phyloP scores from a whole-genome alignment of 2,113 vertebrate species.

The Hippotragus niger region DNA sequence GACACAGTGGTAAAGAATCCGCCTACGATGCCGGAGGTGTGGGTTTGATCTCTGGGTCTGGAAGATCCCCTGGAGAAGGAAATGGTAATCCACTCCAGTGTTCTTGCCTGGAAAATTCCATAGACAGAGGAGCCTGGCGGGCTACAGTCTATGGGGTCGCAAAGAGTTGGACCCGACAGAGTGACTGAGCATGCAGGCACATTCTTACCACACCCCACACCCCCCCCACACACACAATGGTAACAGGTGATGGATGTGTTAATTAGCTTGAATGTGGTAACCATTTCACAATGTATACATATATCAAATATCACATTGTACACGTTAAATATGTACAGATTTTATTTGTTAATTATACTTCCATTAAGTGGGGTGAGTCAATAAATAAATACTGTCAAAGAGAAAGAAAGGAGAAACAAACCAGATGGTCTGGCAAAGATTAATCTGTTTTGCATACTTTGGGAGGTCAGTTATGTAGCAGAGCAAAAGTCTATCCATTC shows the following conservation, averaged over 20 bases:
- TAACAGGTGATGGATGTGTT: background rate
- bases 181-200: background rate
- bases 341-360: background rate
- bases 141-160: background rate
- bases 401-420: background rate
- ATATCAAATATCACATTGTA: background rate
- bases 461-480: background rate
- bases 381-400: background rate
- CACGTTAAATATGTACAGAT: background rate
- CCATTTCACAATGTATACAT: background rate
- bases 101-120: background rate
- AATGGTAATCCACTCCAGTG: background rate
- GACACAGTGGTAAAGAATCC: background rate
- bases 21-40: background rate
- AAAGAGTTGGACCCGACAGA: background rate
- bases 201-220: background rate
- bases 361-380: background rate
- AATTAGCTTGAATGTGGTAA: background rate
- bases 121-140: background rate
- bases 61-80: background rate
- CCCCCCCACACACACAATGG: background rate
- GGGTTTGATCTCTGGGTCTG: background rate
- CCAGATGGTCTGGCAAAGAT: background rate
- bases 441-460: background rate
- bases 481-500: background rate